These are phyloP conservation scores for Salticus scenicus DNA, from an alignment of 2,888 invertebrate species.

Conservation along the genomic window DNA sequence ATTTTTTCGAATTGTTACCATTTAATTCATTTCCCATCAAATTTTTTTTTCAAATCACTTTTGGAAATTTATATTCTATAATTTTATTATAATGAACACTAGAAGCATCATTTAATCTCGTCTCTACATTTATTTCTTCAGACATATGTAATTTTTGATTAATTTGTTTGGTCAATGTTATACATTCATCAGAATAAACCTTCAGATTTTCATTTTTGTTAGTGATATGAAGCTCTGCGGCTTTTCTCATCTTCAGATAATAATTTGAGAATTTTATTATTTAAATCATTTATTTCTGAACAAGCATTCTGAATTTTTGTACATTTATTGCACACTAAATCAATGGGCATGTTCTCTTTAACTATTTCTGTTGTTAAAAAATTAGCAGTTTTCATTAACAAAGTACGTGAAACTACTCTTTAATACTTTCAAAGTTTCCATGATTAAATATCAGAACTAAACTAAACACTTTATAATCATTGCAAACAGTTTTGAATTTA, in stretches of 20 bases:
- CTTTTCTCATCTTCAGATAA: not conserved
- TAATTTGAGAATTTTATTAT: not conserved
- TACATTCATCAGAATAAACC: not conserved
- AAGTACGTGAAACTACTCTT: not conserved
- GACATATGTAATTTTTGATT: not conserved
- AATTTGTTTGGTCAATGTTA: not conserved
- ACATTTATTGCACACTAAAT: not conserved
- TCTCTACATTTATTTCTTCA: not conserved
- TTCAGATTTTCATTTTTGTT: not conserved
- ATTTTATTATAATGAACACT: not conserved
- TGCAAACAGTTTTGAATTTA: no score
- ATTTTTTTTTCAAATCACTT: conserved; percentile 72
- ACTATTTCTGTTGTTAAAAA: not conserved
- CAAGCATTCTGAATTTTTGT: not conserved
- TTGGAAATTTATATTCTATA: conserved; percentile 64
- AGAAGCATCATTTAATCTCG: not conserved
- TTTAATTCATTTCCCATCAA: conserved; percentile 70
- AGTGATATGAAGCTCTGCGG: not conserved
- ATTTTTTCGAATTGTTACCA: conserved; percentile 40
- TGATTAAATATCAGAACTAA: no score
- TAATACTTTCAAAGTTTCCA: not conserved
- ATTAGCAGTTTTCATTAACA: not conserved
- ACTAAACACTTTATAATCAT: no score
- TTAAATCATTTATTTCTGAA: not conserved
- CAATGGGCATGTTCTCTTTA: not conserved